Base-by-base conservation (phyloP, 1,140 invertebrate genomes). In the Zaprionus kolodkinae region DNA sequence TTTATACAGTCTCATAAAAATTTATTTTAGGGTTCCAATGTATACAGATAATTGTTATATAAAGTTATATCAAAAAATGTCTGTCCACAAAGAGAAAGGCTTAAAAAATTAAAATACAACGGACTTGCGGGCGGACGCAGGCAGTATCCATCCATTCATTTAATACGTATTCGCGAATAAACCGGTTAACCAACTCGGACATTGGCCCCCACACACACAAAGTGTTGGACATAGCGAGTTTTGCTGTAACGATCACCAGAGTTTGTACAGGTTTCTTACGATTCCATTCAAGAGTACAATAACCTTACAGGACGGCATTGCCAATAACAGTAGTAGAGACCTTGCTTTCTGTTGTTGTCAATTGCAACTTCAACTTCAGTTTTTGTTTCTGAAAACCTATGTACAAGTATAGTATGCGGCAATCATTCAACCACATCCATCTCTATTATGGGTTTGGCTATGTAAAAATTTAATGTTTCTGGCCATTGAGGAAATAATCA, bases 151-250 rank as follows among this genome's bases (percentile, higher is more conserved):
- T 45, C 40, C 40, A 45, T 45, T 45, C 40, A 45, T 45, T 45
- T 45, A 45, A 45, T 45, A 45, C 40, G 40, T n/a, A 45, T 45
- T 45, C n/a, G 7, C n/a, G 40, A 9, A 9, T 6, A 45, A 45
- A 45, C 40, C n/a, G 7, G 40, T 45, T 45, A 15, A 5, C 40
- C 40, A 15, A 45, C n/a, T 45, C 40, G 40, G 40, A 45, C 40
- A 45, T 45, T 45, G 40, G 40, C 40, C 40, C 15, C 21, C 21
- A 21, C n/a, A n/a, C 40, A 21, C n/a, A n/a, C 40, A 7, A 15
- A 45, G n/a, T 45, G 40, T 45, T 45, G 40, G 40, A 15, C 40
- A 45, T 45, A 45, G n/a, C 40, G 40, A 45, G 40, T 45, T 45
- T 45, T 45, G 40, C 40, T 45, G 40, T 45, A 45, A 45, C n/a